These are phyloP conservation scores for Enchytraeus crypticus DNA, from an alignment of 2,888 invertebrate genomes.

Conservation along the genomic window DNA sequence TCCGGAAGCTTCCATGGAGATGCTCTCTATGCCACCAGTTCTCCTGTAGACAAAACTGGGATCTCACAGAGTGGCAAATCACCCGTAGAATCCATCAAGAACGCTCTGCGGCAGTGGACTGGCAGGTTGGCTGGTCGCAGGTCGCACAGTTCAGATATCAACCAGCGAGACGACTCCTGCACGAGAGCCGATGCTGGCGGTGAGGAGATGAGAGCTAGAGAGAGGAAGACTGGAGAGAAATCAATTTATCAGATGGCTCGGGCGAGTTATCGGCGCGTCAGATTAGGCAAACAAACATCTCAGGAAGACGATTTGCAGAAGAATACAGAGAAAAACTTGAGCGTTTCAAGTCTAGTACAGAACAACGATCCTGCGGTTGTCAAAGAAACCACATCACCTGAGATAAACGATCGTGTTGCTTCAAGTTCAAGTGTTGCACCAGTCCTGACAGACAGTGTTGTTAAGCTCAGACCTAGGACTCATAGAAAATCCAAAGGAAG, in stretches of 20 bases:
- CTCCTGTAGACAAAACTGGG: not conserved
- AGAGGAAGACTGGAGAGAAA: not conserved
- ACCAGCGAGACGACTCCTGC: not conserved
- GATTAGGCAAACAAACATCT: not conserved
- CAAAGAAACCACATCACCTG: no score
- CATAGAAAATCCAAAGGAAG: no score
- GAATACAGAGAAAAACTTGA: no score
- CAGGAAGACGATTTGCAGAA: not conserved
- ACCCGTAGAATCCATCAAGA: not conserved
- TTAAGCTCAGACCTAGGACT: no score
- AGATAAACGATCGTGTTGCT: no score
- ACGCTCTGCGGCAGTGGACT: not conserved
- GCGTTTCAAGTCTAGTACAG: no score
- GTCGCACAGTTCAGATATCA: not conserved
- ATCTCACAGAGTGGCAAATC: not conserved
- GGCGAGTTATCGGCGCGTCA: conserved; percentile 3
- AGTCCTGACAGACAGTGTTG: no score
- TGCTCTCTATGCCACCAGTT: not conserved
- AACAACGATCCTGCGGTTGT: no score
- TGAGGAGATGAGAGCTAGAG: not conserved
- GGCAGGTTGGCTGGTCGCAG: not conserved
- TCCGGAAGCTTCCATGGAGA: conserved; percentile 8
- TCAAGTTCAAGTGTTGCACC: no score
- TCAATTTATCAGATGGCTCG: not conserved
- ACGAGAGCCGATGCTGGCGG: not conserved